Conservation (phyloP, 2,113 vertebrate species). For the Hyperopisus bebe region DNA sequence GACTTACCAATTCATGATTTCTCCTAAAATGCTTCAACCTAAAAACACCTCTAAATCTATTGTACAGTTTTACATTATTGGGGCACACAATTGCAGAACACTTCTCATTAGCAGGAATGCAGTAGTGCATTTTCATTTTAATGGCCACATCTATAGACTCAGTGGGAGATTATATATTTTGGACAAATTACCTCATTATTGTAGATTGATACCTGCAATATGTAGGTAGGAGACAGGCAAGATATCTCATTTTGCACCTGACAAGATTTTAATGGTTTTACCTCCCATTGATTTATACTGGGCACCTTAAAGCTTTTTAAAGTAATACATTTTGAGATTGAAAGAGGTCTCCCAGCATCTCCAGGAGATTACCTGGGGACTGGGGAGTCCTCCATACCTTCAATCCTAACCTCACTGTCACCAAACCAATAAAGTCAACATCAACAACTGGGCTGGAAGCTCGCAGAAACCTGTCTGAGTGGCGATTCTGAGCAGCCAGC, state of each 20-base stretch:
- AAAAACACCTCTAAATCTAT: not conserved
- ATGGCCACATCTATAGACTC: not conserved
- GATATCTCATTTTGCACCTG: conserved; percentile 22
- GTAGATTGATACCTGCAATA: conserved; percentile 22
- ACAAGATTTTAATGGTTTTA: conserved; percentile 23
- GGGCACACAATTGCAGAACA: not conserved
- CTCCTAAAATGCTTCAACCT: not conserved
- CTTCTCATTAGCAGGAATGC: no score
- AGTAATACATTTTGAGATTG: conserved; percentile 17
- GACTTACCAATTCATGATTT: not conserved
- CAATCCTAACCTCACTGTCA: not conserved
- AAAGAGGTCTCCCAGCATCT: not conserved
- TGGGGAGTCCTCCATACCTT: not conserved
- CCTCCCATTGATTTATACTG: conserved; percentile 22
- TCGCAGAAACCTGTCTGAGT: not conserved
- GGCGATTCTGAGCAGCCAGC: not conserved
- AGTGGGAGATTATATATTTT: conserved; percentile 3
- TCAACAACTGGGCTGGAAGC: not conserved
- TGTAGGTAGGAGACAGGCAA: not conserved
- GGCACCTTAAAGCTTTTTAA: conserved; percentile 12
- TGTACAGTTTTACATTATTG: not conserved
- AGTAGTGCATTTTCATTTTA: not conserved
- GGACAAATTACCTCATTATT: conserved; percentile 26
- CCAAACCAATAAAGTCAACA: not conserved
- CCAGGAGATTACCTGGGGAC: not conserved